Base-by-base conservation (phyloP, 2,888 invertebrate species). In the Petrolisthes cinctipes region DNA sequence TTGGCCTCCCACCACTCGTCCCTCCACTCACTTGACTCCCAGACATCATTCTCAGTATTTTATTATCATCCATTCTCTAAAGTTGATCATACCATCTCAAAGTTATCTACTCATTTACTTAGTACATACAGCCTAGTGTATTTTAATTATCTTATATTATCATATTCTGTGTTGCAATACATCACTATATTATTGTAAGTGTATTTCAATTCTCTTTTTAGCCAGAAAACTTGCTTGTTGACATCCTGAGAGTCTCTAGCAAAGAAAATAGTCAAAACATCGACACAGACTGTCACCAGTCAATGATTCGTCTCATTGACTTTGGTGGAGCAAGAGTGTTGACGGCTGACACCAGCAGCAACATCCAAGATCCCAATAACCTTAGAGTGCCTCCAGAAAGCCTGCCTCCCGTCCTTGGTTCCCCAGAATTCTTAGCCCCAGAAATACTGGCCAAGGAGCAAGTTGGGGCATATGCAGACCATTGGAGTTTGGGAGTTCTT, bases 181-280 rank as follows among this genome's bases (percentile, higher is more conserved):
- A 37, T 37, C 37, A 37, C 37, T 37, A 37, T 37, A 37, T 37
- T 37, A 37, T 37, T 37, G 37, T 37, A 37, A 37, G 37, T 37
- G 37, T 37, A 37, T 37, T 37, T 85, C 71, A 66, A 14, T 66
- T 7, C 23, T 51, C 51, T 57, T 68, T 68, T 17, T 84, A 88
- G 87, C 87, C 87, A 14, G 87, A 88, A 17, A 88, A 88, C 37
- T 56, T 88, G 51, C 75, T 88, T 9, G 75, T 88, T n/a, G 87
- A 88, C 54, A 84, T 88, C 75, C 75, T 88, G 20, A 73, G 83
- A 54, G 83, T 81, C 7, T 84, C 81, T 11, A 68, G 83, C n/a
- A 71, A 81, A 20, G 81, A 4, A 5, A 57, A 75, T 56, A 23
- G 66, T 14, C 73, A 78, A 51, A 61, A 54, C 6, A 56, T 68